Conservation (phyloP, 53 echinoderm and acorn worm genomes). For the Hippasteria phrygiana region DNA sequence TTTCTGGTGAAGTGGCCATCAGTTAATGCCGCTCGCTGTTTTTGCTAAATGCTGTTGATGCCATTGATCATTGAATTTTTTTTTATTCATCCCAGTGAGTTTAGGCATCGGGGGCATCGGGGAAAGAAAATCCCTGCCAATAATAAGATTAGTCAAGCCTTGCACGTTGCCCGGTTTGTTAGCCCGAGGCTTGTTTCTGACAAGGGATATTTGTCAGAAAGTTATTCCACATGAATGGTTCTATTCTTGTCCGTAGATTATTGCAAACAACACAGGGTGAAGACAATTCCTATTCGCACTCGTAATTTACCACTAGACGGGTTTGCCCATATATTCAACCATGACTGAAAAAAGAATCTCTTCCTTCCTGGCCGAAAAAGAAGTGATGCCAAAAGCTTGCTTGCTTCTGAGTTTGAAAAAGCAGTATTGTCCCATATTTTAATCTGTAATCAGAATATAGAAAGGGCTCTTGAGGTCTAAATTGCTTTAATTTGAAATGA, state of each 20-base stretch:
- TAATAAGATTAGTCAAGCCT: conserved; percentile 19
- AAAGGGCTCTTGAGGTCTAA: too few relatives aligned
- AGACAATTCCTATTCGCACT: neutral
- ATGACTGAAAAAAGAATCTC: neutral
- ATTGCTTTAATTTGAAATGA: too few relatives aligned
- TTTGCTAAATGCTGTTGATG: too few relatives aligned
- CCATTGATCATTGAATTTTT: too few relatives aligned
- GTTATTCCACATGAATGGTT: conserved; percentile 11
- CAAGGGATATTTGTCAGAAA: conserved; percentile 5
- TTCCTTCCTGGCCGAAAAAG: too few relatives aligned
- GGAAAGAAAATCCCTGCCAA: neutral
- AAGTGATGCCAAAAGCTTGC: too few relatives aligned
- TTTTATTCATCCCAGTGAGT: neutral
- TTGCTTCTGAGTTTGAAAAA: neutral
- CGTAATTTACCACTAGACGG: neutral
- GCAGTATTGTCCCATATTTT: too few relatives aligned
- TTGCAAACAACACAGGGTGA: neutral
- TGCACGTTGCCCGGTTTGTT: neutral
- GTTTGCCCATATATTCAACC: neutral
- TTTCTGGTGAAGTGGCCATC: too few relatives aligned
- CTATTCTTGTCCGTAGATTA: neutral
- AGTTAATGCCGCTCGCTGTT: too few relatives aligned
- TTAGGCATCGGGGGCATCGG: neutral
- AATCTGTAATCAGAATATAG: too few relatives aligned
- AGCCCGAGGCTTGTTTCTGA: conserved; percentile 5